A percentile compares a stretch with the other conserved stretches of the same genome.
These are phyloP conservation scores for Tipula confusa DNA, from an alignment of 2,888 invertebrate species.

Conservation along the genomic window DNA sequence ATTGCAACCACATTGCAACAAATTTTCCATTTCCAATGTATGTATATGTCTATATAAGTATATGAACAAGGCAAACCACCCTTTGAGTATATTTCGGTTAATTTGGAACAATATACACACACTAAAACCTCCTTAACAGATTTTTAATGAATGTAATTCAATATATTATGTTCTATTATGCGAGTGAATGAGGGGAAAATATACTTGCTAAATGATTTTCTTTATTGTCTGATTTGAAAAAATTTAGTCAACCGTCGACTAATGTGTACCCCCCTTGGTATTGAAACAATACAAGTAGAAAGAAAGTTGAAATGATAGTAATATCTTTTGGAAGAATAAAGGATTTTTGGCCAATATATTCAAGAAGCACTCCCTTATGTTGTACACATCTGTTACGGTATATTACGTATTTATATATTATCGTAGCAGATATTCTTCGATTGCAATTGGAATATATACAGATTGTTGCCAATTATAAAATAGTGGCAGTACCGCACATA, in stretches of 20 bases:
- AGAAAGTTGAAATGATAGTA: not conserved
- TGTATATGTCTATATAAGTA: not conserved
- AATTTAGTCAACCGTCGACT: not conserved
- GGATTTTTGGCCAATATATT: not conserved
- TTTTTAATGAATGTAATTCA: constrained; percentile 25
- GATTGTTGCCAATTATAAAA: not conserved
- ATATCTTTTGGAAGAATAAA: not conserved
- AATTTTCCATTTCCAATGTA: not conserved
- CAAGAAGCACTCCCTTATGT: not conserved
- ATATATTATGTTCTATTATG: not conserved
- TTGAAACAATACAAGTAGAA: not conserved
- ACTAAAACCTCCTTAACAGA: constrained; percentile 16
- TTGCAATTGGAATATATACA: not conserved
- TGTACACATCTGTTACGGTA: not conserved
- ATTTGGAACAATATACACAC: not conserved
- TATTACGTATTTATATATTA: not conserved
- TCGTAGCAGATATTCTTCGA: not conserved
- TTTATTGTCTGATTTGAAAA: not conserved
- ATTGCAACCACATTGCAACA: constrained; percentile 9
- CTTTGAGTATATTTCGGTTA: not conserved
- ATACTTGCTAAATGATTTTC: not conserved
- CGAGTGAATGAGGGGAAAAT: constrained; percentile 1
- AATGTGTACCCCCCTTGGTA: constrained; percentile 25
- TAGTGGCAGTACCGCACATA: not conserved
- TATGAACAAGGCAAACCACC: not conserved